Percentiles rank a stretch among this genome's conserved stretches.
Conservation (phyloP, 2,113 vertebrate genomes). For the Callionymus lyra region DNA sequence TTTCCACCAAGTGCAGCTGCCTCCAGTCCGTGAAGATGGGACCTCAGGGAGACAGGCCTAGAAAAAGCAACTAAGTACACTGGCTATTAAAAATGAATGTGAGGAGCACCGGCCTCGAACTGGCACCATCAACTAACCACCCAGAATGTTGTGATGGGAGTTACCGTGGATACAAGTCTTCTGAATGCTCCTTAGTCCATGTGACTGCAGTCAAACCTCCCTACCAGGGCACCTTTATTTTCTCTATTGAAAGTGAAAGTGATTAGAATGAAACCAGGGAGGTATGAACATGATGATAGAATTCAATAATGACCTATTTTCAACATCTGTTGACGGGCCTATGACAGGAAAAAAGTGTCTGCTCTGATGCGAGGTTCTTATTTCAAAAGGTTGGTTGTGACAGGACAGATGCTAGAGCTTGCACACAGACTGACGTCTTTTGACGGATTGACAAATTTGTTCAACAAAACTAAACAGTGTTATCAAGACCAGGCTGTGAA, state of each 20-base stretch:
- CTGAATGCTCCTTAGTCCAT: slow-evolving; percentile 57
- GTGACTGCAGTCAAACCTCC: slow-evolving; percentile 57
- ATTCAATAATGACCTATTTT: no score
- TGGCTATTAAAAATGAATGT: slow-evolving; percentile 64
- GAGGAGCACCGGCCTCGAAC: slow-evolving; percentile 36
- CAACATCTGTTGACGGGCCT: no score
- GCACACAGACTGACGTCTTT: no score
- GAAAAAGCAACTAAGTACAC: slow-evolving; percentile 57
- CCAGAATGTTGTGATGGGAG: slow-evolving; percentile 56
- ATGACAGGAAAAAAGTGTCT: no score
- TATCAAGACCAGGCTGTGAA: no score
- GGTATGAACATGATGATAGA: no score
- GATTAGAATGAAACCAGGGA: no score
- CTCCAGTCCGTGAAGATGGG: slow-evolving; percentile 46
- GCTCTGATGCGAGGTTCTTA: no score
- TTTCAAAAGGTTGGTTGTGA: no score
- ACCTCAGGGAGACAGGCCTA: slow-evolving; percentile 38
- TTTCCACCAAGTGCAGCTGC: slow-evolving; percentile 46
- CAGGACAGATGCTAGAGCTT: no score
- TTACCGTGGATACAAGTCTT: slow-evolving; percentile 58
- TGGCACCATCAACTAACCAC: slow-evolving; percentile 41
- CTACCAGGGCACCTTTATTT: slow-evolving; percentile 18
- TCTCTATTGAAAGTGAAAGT: not conserved
- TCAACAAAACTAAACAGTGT: no score
- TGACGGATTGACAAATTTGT: no score